Evolutionary conservation across 2,797 vertebrate species (phyloP).

Genomic region (Chanos chanos): DNA sequence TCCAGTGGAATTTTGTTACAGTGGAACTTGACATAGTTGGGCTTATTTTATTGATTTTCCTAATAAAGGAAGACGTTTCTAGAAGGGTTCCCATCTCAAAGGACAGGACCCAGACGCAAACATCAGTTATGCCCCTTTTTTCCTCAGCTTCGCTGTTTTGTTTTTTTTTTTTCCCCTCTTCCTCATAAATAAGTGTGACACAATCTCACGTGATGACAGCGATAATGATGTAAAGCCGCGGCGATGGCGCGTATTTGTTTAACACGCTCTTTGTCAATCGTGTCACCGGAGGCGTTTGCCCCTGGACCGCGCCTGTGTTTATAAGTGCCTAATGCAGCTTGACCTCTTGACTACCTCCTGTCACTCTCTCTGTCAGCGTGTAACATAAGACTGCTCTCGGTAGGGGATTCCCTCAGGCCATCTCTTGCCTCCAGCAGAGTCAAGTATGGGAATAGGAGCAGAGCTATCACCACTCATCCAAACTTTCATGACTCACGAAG

Average conservation of each 20-base stretch:
- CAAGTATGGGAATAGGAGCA: constrained; percentile 2
- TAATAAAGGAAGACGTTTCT: too few species aligned
- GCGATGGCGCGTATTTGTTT: constrained; percentile 63
- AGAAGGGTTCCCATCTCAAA: too few species aligned
- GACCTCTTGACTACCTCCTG: constrained; percentile 54
- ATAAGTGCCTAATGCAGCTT: constrained; percentile 50
- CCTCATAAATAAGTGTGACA: too few species aligned
- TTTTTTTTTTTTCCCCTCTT: too few species aligned
- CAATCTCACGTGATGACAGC: constrained; percentile 53
- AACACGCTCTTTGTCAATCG: constrained; percentile 64
- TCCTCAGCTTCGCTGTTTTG: too few species aligned
- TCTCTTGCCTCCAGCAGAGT: constrained; percentile 7
- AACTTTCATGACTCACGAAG: constrained; percentile 37
- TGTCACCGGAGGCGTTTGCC: constrained; percentile 43
- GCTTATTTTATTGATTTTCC: too few species aligned
- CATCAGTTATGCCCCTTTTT: too few species aligned
- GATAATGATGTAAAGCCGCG: constrained; percentile 36
- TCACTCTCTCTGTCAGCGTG: constrained; percentile 32
- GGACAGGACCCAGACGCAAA: too few species aligned
- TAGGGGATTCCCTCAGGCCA: constrained; percentile 19
- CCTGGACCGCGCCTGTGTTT: too few species aligned
- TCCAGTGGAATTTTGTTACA: too few species aligned
- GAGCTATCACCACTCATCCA: constrained; percentile 43
- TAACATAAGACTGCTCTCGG: constrained; percentile 40
- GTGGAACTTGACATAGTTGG: too few species aligned